Conservation (phyloP, 2,797 vertebrate species). For the Pipistrellus pygmaeus region DNA sequence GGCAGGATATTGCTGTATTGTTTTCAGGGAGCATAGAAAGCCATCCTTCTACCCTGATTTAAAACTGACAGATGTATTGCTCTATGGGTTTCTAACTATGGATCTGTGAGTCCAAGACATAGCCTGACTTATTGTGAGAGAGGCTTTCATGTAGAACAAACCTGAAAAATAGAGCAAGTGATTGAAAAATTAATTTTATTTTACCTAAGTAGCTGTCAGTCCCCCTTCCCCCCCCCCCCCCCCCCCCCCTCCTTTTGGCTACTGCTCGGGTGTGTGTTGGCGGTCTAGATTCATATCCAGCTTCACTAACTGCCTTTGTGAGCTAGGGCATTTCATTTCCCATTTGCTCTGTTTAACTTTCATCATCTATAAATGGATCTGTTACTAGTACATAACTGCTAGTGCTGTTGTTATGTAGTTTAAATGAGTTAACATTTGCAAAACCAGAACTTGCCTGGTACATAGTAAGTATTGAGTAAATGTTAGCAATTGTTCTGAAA, state of each 20-base stretch:
- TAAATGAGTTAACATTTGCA: background rate
- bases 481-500: background rate
- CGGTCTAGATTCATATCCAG: background rate
- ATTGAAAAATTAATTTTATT: conserved; percentile 10
- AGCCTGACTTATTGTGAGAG: conserved; percentile 16
- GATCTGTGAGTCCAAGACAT: conserved; percentile 17
- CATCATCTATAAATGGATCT: background rate
- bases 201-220: background rate
- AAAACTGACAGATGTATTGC: background rate
- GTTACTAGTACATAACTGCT: background rate
- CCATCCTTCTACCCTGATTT: background rate
- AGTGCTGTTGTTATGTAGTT: background rate
- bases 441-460: background rate
- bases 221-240: no score
- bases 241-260: background rate
- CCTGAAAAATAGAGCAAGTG: background rate
- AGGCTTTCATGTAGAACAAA: background rate
- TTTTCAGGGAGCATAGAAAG: background rate
- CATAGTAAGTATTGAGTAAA: background rate
- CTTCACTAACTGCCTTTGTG: background rate
- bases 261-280: background rate
- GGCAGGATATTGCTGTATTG: background rate
- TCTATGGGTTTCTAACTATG: conserved; percentile 9
- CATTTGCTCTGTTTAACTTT: background rate
- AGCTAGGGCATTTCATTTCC: background rate